phyloP scores from a whole-genome alignment of 2,113 vertebrate species.

The Illadopsis cleaveri region DNA sequence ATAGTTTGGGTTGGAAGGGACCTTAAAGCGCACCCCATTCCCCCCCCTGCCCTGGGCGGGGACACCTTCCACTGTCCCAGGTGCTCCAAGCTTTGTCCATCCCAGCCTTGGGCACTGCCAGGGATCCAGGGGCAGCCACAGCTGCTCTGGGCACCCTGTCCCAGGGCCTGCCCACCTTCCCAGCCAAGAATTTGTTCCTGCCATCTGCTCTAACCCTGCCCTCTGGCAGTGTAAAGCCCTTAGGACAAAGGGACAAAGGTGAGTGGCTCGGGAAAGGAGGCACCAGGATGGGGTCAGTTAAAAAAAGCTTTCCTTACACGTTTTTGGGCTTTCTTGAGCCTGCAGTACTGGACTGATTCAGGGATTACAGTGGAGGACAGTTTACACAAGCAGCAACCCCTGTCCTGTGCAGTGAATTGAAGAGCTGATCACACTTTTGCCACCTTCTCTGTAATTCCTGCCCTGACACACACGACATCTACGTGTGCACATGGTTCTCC shows the following conservation, averaged over 20 bases:
- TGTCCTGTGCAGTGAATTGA: neutral
- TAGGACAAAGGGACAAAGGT: neutral
- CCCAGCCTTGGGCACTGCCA: neutral
- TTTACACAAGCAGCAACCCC: neutral
- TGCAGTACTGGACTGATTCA: neutral
- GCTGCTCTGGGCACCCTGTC: neutral
- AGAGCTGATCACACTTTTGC: neutral
- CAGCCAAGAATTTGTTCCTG: neutral
- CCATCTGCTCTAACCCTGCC: neutral
- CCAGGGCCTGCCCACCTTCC: neutral
- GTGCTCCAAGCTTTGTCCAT: neutral
- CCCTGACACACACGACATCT: neutral
- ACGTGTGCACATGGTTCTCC: rapidly evolving
- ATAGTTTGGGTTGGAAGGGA: neutral
- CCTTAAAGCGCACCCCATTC: neutral
- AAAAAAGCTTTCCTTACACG: neutral
- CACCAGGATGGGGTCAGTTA: neutral
- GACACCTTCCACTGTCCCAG: neutral
- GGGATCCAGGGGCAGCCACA: neutral
- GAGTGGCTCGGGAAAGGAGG: neutral
- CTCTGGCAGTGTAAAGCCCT: neutral
- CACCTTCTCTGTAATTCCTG: neutral
- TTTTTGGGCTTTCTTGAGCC: neutral
- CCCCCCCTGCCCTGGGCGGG: neutral
- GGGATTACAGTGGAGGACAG: neutral